Conservation (phyloP, 1,140 invertebrate species). For the Zaprionus ghesquierei region DNA sequence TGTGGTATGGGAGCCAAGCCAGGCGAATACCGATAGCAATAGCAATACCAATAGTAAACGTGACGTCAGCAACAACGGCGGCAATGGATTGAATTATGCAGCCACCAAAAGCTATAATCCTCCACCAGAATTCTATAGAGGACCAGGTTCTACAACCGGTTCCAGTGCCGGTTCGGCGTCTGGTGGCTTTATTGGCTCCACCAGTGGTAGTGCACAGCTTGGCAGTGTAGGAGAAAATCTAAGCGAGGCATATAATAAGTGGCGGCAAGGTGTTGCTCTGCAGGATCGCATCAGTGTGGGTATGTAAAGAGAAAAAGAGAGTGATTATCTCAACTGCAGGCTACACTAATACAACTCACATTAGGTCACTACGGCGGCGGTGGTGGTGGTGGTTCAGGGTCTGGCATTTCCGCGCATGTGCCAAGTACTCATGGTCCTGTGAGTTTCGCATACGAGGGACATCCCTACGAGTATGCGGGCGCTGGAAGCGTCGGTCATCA, state of each 20-base stretch:
- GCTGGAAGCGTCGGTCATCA: constrained; percentile 15
- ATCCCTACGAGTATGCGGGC: constrained; percentile 61
- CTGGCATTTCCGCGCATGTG: constrained; percentile 26
- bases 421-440: constrained; percentile 27
- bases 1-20: constrained; percentile 23
- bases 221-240: constrained; percentile 58
- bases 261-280: constrained; percentile 36
- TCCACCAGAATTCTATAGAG: constrained; percentile 66
- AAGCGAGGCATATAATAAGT: constrained; percentile 62
- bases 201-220: constrained; percentile 17
- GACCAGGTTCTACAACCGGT: constrained; percentile 43
- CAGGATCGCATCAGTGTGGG: constrained; percentile 74
- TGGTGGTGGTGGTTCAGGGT: constrained; percentile 6
- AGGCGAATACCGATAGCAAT: constrained; percentile 19
- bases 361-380: constrained; percentile 54
- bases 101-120: constrained; percentile 68
- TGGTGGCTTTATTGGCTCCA: constrained; percentile 21
- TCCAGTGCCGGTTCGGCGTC: constrained; percentile 11
- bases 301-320: constrained; percentile 22
- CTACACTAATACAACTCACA: not conserved
- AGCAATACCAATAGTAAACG: constrained; percentile 40
- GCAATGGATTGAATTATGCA: constrained; percentile 41
- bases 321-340: not conserved
- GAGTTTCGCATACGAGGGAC: constrained; percentile 54
- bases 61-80: not conserved